phyloP scores from a whole-genome alignment of 1,140 invertebrate genomes.

The Pseudomyrmex pallidus region DNA sequence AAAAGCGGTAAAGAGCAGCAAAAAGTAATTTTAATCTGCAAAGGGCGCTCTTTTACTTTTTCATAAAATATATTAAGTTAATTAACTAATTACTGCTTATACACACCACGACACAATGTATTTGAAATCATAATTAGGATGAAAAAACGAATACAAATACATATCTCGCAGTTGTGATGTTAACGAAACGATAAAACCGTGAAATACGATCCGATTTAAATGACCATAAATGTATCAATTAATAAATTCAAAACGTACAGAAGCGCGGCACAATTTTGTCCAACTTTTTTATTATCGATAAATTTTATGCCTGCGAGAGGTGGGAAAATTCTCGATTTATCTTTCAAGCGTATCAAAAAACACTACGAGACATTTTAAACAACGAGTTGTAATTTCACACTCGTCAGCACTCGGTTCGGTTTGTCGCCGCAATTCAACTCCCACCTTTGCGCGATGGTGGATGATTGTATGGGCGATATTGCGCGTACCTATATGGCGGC shows the following conservation, averaged over 20 bases:
- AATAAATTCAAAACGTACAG: neutral
- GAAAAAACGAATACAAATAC: too few relatives aligned
- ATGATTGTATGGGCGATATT: neutral
- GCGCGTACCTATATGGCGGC: neutral
- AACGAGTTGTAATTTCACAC: conserved; percentile 54
- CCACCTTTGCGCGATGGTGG: neutral
- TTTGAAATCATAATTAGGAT: neutral
- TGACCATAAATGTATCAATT: neutral
- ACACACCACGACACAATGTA: neutral
- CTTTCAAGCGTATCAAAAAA: conserved; percentile 1
- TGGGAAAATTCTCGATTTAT: conserved; percentile 6
- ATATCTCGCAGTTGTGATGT: too few relatives aligned
- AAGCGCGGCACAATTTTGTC: too few relatives aligned
- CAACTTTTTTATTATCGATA: conserved; percentile 30
- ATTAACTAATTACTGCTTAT: neutral
- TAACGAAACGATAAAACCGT: too few relatives aligned
- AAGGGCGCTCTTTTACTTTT: neutral
- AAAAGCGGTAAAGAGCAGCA: neutral
- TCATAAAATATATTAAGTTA: neutral
- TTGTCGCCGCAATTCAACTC: conserved; percentile 13
- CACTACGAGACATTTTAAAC: conserved; percentile 28
- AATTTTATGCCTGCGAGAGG: conserved; percentile 1
- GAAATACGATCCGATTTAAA: too few relatives aligned
- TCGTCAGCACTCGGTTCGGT: conserved; percentile 11
- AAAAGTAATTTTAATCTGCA: conserved; percentile 1